phyloP scores from a whole-genome alignment of 1,140 invertebrate genomes.

The Drosophila tsacasi region DNA sequence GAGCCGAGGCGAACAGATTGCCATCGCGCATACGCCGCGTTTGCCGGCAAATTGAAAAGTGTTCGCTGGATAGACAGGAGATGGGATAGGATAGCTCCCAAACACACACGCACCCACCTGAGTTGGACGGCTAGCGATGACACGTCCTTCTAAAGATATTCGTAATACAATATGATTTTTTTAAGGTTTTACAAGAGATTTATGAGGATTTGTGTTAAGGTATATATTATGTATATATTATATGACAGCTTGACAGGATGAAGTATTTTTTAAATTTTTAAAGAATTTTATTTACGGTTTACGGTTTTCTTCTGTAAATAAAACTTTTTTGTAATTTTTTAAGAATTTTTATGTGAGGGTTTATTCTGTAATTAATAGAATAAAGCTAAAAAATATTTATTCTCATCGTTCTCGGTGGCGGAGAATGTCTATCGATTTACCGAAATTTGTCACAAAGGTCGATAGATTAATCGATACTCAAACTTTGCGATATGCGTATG shows the following conservation, averaged over 20 bases:
- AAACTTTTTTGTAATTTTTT: background rate
- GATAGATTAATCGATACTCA: no score
- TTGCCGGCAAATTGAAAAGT: slow-evolving; percentile 60
- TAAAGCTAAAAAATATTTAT: background rate
- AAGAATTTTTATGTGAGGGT: background rate
- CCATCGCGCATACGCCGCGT: slow-evolving; percentile 73
- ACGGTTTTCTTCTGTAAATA: background rate
- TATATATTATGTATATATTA: background rate
- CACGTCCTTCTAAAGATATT: background rate
- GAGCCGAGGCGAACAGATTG: slow-evolving; percentile 56
- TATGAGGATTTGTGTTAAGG: background rate
- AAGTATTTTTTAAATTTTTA: background rate
- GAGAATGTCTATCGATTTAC: no score
- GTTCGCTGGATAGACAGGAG: slow-evolving; percentile 35
- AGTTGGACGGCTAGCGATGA: slow-evolving; percentile 4
- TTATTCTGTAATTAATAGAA: background rate
- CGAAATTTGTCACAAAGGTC: no score
- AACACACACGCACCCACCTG: slow-evolving; percentile 4
- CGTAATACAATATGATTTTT: background rate
- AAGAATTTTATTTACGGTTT: background rate
- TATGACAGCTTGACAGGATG: background rate
- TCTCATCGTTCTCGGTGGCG: background rate
- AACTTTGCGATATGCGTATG: no score
- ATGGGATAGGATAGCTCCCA: slow-evolving; percentile 13
- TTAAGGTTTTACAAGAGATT: background rate